Percentiles rank a stretch among this genome's conserved stretches.
phyloP scores from a whole-genome alignment of 2,113 vertebrate genomes.

The Pseudorectes ferrugineus region DNA sequence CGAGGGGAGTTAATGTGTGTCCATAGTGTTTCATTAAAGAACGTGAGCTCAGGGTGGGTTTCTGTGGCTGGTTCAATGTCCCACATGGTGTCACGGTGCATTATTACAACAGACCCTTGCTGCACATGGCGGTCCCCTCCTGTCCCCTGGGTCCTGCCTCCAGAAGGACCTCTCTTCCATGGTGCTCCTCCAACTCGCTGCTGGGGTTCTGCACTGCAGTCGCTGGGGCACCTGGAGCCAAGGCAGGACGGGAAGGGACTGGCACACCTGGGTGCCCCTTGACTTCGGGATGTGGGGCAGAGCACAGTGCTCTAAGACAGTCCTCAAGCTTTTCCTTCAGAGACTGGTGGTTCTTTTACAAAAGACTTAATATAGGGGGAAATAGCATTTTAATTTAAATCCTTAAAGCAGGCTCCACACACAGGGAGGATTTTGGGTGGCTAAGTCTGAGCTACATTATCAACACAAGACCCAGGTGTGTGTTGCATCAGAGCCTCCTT shows the following conservation, averaged over 20 bases:
- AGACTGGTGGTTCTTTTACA: neutral
- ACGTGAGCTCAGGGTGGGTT: neutral
- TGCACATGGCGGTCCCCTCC: neutral
- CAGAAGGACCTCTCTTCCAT: rapidly evolving
- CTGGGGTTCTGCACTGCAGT: neutral
- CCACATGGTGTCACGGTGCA: neutral
- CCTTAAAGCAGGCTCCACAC: neutral
- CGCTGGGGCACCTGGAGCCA: rapidly evolving
- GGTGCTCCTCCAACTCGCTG: rapidly evolving
- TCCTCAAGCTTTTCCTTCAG: neutral
- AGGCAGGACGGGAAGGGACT: rapidly evolving
- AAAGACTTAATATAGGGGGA: neutral
- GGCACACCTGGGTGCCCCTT: rapidly evolving
- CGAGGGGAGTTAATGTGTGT: neutral
- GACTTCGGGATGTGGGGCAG: rapidly evolving
- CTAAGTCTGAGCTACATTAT: neutral
- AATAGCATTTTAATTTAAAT: neutral
- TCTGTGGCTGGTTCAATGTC: neutral
- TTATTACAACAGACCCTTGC: neutral
- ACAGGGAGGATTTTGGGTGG: neutral
- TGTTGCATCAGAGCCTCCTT: neutral
- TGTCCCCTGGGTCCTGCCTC: neutral
- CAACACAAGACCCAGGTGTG: neutral
- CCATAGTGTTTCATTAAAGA: neutral
- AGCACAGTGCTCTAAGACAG: rapidly evolving